Evolutionary conservation across 2,113 vertebrate species (phyloP).

Genomic region (Hiodon alosoides): DNA sequence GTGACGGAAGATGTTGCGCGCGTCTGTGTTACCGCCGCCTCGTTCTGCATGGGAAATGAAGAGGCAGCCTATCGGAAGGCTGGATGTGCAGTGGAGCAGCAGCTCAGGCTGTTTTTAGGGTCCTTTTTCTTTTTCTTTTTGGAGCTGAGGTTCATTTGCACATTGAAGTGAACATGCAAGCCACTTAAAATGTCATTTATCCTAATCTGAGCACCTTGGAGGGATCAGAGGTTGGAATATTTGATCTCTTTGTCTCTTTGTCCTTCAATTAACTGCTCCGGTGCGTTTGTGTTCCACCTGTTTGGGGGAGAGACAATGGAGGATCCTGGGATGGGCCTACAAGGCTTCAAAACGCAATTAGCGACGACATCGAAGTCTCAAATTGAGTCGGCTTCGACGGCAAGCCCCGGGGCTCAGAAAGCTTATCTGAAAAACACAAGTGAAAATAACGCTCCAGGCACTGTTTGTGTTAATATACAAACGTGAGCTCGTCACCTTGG

Average conservation of each 20-base stretch:
- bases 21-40: too few relatives aligned
- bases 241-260: slow-evolving; percentile 27
- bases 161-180: slow-evolving; percentile 37
- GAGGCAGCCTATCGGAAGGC: neutral
- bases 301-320: neutral
- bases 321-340: neutral
- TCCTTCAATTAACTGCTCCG: slow-evolving; percentile 30
- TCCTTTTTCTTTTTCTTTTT: neutral
- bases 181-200: slow-evolving; percentile 39
- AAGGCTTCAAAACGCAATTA: slow-evolving; percentile 12
- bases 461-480: slow-evolving; percentile 25
- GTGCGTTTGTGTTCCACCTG: slow-evolving; percentile 33
- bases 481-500: slow-evolving; percentile 30
- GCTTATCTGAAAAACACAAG: neutral
- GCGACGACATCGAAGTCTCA: slow-evolving; percentile 22
- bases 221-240: slow-evolving; percentile 29
- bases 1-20: too few relatives aligned
- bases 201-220: slow-evolving; percentile 35
- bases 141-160: slow-evolving; percentile 38
- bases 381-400: slow-evolving; percentile 21
- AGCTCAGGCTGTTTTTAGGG: neutral
- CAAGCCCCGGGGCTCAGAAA: neutral
- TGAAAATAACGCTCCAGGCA: neutral
- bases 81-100: neutral
- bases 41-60: neutral